Conservation (phyloP, 2,113 vertebrate genomes). For the Phaetusa simplex region DNA sequence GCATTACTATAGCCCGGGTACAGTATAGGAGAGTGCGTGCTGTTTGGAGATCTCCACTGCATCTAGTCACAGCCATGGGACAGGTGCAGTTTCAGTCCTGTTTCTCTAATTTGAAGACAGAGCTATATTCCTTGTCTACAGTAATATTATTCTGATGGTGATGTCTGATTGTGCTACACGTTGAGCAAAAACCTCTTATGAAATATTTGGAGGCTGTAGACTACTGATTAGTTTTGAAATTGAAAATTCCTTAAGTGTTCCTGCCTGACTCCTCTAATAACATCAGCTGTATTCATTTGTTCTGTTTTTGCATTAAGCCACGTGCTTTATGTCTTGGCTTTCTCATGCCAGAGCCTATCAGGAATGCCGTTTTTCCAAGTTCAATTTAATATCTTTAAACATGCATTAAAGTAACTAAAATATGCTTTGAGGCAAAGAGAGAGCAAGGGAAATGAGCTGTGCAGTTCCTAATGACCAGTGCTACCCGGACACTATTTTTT, state of each 20-base stretch:
- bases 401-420: not conserved
- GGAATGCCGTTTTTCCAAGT: not conserved
- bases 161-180: not conserved
- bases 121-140: not conserved
- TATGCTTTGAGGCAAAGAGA: not conserved
- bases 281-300: not conserved
- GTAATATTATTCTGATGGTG: not conserved
- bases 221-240: constrained; percentile 13
- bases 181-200: not conserved
- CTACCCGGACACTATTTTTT: not conserved
- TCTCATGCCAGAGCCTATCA: not conserved
- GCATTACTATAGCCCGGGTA: not conserved
- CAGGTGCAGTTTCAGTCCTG: not conserved
- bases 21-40: accelerated
- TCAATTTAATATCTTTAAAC: not conserved
- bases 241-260: constrained; percentile 5
- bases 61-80: not conserved
- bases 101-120: constrained; percentile 12
- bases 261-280: not conserved
- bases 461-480: not conserved
- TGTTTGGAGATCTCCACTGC: not conserved
- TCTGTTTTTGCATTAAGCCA: not conserved
- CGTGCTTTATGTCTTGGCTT: not conserved
- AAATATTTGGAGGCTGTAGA: not conserved
- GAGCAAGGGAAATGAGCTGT: not conserved